Conservation (phyloP, 2,113 vertebrate species). For the Tetrao urogallus region DNA sequence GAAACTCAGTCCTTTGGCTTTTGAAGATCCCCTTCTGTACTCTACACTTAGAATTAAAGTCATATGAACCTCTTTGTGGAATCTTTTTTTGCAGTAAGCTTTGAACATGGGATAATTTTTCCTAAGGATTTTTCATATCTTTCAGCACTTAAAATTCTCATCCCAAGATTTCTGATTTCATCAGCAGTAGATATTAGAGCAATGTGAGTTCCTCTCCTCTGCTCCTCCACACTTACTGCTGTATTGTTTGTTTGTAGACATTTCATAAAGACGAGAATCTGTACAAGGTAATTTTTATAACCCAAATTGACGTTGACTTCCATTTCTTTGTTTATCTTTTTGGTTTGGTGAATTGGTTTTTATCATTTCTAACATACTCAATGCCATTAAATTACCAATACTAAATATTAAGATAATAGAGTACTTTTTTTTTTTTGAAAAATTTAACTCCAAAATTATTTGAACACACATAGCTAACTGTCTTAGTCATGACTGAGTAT, state of each 20-base stretch:
- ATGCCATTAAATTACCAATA: not conserved
- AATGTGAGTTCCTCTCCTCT: not conserved
- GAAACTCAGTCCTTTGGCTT: not conserved
- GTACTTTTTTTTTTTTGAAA: not conserved
- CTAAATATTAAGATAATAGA: not conserved
- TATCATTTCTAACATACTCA: not conserved
- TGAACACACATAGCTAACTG: not conserved
- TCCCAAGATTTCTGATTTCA: not conserved
- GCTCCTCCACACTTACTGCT: not conserved
- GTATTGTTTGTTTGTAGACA: not conserved
- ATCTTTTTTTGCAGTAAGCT: not conserved
- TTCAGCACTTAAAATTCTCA: not conserved
- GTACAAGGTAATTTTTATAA: not conserved
- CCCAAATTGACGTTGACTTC: not conserved
- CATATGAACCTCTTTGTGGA: not conserved
- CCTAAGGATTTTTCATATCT: not conserved
- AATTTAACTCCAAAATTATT: not conserved
- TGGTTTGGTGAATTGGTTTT: not conserved
- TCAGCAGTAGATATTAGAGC: not conserved
- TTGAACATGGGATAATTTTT: not conserved
- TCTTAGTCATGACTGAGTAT: not conserved
- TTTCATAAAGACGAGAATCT: not conserved
- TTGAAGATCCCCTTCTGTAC: not conserved
- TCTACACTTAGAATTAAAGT: not conserved
- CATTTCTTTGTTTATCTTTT: not conserved